Base-by-base conservation (phyloP, 2,113 vertebrate species). In the Tenebrosternarchus preto region DNA sequence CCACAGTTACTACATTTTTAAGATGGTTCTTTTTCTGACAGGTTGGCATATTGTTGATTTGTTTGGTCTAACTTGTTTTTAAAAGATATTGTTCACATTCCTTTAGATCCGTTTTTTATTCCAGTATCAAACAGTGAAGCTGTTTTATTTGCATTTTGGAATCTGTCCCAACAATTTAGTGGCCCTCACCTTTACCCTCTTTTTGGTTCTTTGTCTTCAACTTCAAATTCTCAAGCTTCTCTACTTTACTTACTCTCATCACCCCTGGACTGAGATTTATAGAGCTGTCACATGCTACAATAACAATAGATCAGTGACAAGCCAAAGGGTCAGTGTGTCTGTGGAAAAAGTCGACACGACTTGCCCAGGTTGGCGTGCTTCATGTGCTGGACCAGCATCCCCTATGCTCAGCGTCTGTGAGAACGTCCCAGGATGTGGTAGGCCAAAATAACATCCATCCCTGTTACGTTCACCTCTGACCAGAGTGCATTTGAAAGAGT, bases 261-360 rank as follows among this genome's bases (percentile, higher is more conserved):
- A 20, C 17, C 20, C 61, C 19, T 43, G 16, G 4, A 3, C 46
- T 4, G 63, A 9, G n/a, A 67, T 66, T 75, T 59, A 57, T 63
- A 59, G 71, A 80, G 71, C 50, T 59, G 71, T 67, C 79, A 75
- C 79, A 67, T 29, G 39, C 29, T 61, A 50, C 16, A 56, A 33
- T 27, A 73, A 61, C 71, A 36, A 31, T 75, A 75, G 50, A 74
- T 80, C 71, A 67, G 50, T 46, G 61, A 59, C 31, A n/a, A 56
- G 78, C 27, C 63, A 66, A 57, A 53, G 24, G 71, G 61, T 59
- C 50, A 36, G 71, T 17, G n/a, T 74, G 79, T 80, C 79, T 74
- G 71, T 72, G 79, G 67, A 74, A 80, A n/a, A 46, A 33, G 50
- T 68, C 75, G 71, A 53, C 71, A 59, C 75, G 71, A 80, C 60